A percentile compares a stretch with the other conserved stretches of the same genome.
Conservation (phyloP, 2,888 invertebrate genomes). For the Diplazon laetatorius region DNA sequence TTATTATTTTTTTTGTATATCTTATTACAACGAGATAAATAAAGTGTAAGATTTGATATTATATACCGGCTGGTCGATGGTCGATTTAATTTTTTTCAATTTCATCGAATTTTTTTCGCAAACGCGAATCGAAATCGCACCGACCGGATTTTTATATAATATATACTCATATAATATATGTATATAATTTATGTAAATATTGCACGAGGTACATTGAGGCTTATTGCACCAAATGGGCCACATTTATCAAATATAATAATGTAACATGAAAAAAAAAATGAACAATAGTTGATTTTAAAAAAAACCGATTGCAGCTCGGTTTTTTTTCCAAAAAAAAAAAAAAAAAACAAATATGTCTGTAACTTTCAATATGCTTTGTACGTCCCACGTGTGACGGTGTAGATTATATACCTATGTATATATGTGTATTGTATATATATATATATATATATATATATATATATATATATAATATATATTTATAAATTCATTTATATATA, state of each 20-base stretch:
- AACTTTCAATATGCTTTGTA: conserved; percentile 20
- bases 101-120: conserved; percentile 40
- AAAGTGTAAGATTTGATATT: conserved; percentile 28
- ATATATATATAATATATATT: conserved; percentile 28
- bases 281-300: conserved; percentile 35
- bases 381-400: conserved; percentile 18
- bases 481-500: too few relatives aligned
- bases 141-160: conserved; percentile 37
- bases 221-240: conserved; percentile 59
- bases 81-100: conserved; percentile 35
- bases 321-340: conserved; percentile 29
- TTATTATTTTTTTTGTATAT: conserved; percentile 55
- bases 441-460: conserved; percentile 7
- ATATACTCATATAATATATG: conserved; percentile 25
- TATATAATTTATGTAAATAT: conserved; percentile 52
- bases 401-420: background rate
- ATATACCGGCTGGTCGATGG: conserved; percentile 27
- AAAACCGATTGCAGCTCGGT: conserved; percentile 41
- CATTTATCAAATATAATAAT: conserved; percentile 46
- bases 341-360: conserved; percentile 13
- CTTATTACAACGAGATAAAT: conserved; percentile 55
- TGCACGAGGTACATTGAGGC: conserved; percentile 63
- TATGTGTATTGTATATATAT: too few relatives aligned
- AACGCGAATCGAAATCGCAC: conserved; percentile 40
- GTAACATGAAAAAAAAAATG: conserved; percentile 35